Base-by-base conservation (phyloP, 2,113 vertebrate genomes). In the Glaucidium brasilianum region DNA sequence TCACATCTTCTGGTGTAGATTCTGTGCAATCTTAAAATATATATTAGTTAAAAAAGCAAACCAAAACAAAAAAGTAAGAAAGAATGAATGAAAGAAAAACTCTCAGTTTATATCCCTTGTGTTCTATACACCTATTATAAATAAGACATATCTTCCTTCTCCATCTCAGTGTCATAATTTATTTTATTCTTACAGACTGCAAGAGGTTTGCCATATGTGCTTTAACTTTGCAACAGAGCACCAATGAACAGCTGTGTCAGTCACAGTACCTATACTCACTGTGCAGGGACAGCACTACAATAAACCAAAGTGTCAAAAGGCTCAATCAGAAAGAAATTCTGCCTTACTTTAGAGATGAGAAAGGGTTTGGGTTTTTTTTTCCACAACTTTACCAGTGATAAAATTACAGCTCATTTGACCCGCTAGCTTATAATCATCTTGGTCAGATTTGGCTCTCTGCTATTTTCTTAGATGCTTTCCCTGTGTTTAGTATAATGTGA, bases 91-190 rank as follows among this genome's bases (percentile, higher is more conserved):
- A 77, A 95, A 79, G 63, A 97, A 98, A 98, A 96, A 98, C 96
- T 98, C 97, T 98, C 94, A 96, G 83, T 97, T 97, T 97, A 98
- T 98, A 98, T 97, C 98, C 98, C 98, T 98, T 98, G 98, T 98
- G 99, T 99, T 99, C 98, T 99, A 98, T 98, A 98, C 96, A 98
- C 98, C 98, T 98, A 98, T 98, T 98, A 99, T 99, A 99, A 99
- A 99, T 99, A 99, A 97, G 98, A 97, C 96, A 97, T 98, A 97
- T 85, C 97, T 96, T 97, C 94, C 97, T 94, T 92, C 91, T 95
- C 96, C 94, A 96, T 97, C 95, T 97, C 68, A 90, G 95, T 95
- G 94, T 96, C 97, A 96, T 97, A 96, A 97, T 96, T 96, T 92
- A 98, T 95, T 97, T 97, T 95, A 94, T 71, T 93, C 97, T 96